These are phyloP conservation scores for Mechanitis mazaeus DNA, from an alignment of 2,888 invertebrate genomes.

Conservation along the genomic window DNA sequence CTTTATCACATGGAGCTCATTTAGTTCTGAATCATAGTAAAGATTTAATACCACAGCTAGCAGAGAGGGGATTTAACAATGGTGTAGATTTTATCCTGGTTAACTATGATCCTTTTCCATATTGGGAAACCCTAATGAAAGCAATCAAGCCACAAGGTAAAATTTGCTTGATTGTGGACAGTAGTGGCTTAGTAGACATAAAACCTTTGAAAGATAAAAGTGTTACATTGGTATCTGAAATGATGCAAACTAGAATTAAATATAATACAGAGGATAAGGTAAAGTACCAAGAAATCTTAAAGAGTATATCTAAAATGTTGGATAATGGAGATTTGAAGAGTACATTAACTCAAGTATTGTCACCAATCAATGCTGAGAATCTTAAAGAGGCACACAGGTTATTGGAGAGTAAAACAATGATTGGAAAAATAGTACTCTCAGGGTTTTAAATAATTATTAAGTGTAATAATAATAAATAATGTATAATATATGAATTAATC, in stretches of 20 bases:
- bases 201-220: conserved; percentile 59
- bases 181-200: conserved; percentile 53
- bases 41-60: conserved; percentile 52
- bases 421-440: conserved; percentile 59
- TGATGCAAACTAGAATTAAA: conserved; percentile 58
- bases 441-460: conserved; percentile 25
- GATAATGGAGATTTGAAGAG: conserved; percentile 51
- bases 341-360: conserved; percentile 53
- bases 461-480: no score
- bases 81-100: conserved; percentile 62
- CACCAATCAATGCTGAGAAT: conserved; percentile 62
- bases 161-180: conserved; percentile 63
- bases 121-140: conserved; percentile 59
- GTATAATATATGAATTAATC: no score
- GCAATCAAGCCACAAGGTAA: conserved; percentile 61
- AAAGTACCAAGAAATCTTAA: conserved; percentile 52
- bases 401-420: conserved; percentile 52
- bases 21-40: conserved; percentile 56
- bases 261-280: conserved; percentile 59
- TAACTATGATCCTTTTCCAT: conserved; percentile 63
- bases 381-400: conserved; percentile 57
- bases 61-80: conserved; percentile 44
- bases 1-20: conserved; percentile 49
- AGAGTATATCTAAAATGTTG: conserved; percentile 50
- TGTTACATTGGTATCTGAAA: conserved; percentile 56